These are phyloP conservation scores for Malacoraja senta DNA, from an alignment of 2,797 vertebrate species.

Conservation along the genomic window DNA sequence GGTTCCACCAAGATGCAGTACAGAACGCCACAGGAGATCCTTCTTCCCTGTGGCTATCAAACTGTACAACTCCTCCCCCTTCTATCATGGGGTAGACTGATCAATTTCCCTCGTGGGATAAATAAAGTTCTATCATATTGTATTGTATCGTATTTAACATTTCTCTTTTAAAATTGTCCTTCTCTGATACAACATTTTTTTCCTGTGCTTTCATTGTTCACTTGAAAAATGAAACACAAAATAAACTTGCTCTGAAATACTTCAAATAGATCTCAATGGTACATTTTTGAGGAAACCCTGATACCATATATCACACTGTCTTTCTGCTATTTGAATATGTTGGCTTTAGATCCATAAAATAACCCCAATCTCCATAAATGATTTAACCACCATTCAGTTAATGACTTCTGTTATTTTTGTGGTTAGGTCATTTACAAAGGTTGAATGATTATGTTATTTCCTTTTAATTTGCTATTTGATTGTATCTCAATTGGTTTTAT, in stretches of 20 bases:
- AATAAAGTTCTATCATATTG: too few relatives aligned
- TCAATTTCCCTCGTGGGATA: too few relatives aligned
- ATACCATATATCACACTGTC: not conserved
- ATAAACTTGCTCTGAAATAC: not conserved
- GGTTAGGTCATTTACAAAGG: conserved; percentile 16
- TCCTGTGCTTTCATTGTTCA: not conserved
- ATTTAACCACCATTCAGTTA: not conserved
- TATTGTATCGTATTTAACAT: not conserved
- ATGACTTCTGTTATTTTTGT: conserved; percentile 12
- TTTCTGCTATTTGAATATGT: not conserved
- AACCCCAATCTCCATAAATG: not conserved
- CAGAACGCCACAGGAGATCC: too few relatives aligned
- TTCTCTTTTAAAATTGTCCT: not conserved
- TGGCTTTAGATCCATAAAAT: conserved; percentile 25
- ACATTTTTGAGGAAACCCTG: not conserved
- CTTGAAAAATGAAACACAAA: not conserved
- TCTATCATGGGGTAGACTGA: too few relatives aligned
- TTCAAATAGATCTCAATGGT: not conserved
- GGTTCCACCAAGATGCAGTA: too few relatives aligned
- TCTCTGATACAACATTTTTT: not conserved
- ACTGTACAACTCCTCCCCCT: too few relatives aligned
- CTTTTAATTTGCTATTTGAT: conserved; percentile 7
- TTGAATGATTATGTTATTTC: conserved; percentile 28
- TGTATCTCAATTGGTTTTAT: not conserved
- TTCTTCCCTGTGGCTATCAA: too few relatives aligned